A percentile compares a stretch with the other conserved stretches of the same genome.
These are phyloP conservation scores for Mus caroli DNA, from an alignment of 2,797 vertebrate species.

Conservation along the genomic window DNA sequence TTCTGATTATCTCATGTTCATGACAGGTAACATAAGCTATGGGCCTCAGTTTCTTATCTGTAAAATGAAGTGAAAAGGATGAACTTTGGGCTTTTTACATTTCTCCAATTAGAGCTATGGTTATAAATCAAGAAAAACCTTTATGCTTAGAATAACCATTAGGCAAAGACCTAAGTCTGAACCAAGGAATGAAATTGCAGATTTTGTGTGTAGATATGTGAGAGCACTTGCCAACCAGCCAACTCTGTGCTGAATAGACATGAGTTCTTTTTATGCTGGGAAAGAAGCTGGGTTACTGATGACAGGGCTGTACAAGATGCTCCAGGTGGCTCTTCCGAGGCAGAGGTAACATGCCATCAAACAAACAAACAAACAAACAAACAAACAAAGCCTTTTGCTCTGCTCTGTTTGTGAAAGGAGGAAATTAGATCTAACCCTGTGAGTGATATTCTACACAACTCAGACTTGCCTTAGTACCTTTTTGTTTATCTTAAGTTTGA, in stretches of 20 bases:
- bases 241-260: background rate
- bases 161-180: conserved; percentile 13
- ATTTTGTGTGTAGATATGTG: background rate
- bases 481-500: background rate
- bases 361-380: background rate
- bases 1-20: conserved; percentile 40
- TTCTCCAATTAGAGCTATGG: background rate
- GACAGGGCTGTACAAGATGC: background rate
- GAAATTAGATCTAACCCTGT: background rate
- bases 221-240: background rate
- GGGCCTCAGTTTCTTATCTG: background rate
- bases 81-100: conserved; percentile 15
- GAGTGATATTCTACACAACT: background rate
- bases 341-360: background rate
- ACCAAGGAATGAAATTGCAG: conserved; percentile 4
- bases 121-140: background rate
- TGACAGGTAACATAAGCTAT: background rate
- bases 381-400: background rate
- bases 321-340: background rate
- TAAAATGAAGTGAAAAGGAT: conserved; percentile 28
- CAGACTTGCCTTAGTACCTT: conserved; percentile 25
- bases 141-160: conserved; percentile 18
- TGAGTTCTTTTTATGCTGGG: conserved; percentile 21
- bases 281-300: background rate
- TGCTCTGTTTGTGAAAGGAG: background rate